Evolutionary conservation across 2,113 vertebrate species (phyloP).

Genomic region (Penelope pileata): DNA sequence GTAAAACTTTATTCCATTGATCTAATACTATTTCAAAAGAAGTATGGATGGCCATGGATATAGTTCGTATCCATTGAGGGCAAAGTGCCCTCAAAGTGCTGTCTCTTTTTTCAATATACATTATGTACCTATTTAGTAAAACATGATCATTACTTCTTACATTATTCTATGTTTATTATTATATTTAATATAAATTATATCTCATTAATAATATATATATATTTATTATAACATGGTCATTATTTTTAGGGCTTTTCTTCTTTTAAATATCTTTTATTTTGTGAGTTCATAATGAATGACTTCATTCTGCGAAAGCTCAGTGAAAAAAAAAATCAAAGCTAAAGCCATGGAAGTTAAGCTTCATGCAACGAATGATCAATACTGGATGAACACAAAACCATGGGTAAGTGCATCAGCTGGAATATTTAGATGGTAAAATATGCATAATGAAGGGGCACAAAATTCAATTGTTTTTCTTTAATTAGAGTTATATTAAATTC

Average conservation of each 20-base stretch:
- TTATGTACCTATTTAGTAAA: background rate
- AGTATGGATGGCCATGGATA: background rate
- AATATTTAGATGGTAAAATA: background rate
- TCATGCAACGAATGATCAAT: background rate
- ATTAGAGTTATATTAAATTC: background rate
- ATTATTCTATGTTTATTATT: background rate
- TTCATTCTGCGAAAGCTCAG: background rate
- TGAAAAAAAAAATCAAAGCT: background rate
- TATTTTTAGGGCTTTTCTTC: background rate
- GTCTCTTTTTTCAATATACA: background rate
- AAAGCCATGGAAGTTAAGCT: background rate
- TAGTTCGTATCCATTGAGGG: background rate
- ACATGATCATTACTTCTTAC: background rate
- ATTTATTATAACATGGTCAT: background rate
- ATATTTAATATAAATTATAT: background rate
- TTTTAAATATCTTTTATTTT: background rate
- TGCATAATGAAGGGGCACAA: background rate
- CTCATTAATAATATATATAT: background rate
- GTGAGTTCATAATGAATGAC: background rate
- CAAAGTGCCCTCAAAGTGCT: background rate
- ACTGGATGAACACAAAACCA: background rate
- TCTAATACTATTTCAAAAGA: background rate
- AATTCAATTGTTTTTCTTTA: background rate
- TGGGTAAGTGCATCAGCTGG: background rate
- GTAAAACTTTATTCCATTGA: background rate